Evolutionary conservation across 92 coral and sea anemone species (phyloP).

Genomic region (Palythoa heliodiscus): DNA sequence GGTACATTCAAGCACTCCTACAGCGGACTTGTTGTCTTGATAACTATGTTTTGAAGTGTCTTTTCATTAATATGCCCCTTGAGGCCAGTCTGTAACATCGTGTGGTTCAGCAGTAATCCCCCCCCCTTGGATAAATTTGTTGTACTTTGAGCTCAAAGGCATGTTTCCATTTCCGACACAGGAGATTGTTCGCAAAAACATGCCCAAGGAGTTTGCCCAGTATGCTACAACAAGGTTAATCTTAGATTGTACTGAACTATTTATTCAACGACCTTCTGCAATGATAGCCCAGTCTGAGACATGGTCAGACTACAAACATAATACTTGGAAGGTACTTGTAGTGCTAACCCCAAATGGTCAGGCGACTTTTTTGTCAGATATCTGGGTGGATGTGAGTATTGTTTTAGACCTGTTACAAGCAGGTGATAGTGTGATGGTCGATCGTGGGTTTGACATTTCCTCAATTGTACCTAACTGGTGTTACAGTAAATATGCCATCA

Average conservation of each 20-base stretch:
- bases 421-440: conserved; percentile 72
- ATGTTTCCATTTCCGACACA: conserved; percentile 63
- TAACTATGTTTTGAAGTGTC: no score
- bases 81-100: no score
- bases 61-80: no score
- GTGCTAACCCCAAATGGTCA: conserved; percentile 61
- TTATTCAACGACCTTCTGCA: conserved; percentile 57
- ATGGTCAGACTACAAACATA: conserved; percentile 60
- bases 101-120: no score
- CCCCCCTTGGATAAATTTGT: conserved; percentile 65
- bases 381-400: conserved; percentile 58
- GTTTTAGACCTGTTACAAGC: conserved; percentile 43
- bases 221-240: conserved; percentile 59
- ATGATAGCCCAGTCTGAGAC: conserved; percentile 61
- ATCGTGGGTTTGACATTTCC: conserved; percentile 70
- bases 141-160: conserved; percentile 48
- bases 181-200: conserved; percentile 44
- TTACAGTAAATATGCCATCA: conserved; percentile 66
- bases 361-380: conserved; percentile 47
- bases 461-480: conserved; percentile 52
- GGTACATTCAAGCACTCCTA: no score
- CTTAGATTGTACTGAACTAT: conserved; percentile 56
- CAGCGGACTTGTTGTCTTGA: no score
- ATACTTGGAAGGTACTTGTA: conserved; percentile 56
- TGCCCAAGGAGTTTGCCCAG: conserved; percentile 57